Evolutionary conservation across 2,113 vertebrate genomes (phyloP).

Genomic region (Abramis brama): DNA sequence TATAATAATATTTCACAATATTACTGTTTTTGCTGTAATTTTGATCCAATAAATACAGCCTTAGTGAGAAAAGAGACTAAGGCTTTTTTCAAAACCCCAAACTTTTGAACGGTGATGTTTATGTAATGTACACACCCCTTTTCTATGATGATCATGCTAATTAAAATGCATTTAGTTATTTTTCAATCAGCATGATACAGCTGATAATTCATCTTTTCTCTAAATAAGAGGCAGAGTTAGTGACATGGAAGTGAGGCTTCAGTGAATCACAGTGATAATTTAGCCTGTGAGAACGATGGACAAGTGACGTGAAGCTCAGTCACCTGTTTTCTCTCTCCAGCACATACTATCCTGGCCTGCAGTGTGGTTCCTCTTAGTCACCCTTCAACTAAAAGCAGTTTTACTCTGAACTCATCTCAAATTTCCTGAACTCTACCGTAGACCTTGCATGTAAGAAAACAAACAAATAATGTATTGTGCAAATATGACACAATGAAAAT

Average conservation of each 20-base stretch:
- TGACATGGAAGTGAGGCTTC: background rate
- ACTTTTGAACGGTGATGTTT: background rate
- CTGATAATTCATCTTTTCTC: background rate
- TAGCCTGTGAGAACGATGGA: conserved; percentile 15
- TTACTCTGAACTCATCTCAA: background rate
- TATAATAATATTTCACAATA: background rate
- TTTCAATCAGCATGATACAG: background rate
- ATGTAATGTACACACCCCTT: background rate
- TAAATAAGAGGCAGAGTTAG: background rate
- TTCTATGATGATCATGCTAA: background rate
- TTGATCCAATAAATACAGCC: background rate
- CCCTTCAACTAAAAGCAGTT: background rate
- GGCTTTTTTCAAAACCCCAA: background rate
- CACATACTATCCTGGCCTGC: background rate
- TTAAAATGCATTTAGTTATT: background rate
- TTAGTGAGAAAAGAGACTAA: background rate
- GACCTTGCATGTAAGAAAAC: background rate
- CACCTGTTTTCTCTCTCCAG: conserved; percentile 8
- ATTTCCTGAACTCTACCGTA: background rate
- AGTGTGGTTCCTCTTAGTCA: background rate
- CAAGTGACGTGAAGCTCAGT: conserved; percentile 37
- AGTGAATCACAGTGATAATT: background rate
- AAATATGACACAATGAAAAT: background rate
- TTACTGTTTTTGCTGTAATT: background rate
- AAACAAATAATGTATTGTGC: background rate